Evolutionary conservation across 1,140 invertebrate genomes (phyloP), one percentile per base, ranked within the genome.

Genomic region (Drosophila ogumai): DNA sequence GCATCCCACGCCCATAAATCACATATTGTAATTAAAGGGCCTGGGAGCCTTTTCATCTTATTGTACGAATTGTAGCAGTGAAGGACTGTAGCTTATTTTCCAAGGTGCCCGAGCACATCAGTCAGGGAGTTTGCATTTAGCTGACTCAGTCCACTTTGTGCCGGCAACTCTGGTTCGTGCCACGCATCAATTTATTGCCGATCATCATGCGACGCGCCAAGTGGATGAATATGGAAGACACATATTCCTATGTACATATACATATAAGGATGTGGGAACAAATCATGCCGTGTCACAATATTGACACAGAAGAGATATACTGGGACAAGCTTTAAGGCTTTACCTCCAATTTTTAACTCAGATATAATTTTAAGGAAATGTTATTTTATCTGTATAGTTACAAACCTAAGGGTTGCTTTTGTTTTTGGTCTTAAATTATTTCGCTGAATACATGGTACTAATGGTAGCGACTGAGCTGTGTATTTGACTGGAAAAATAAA

Each of bases 251-350:
- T 9, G 19, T 2, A 22, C 22, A 22, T 10, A 47, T 17, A 22
- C 9, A 47, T 17, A 25, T 17, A 60, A 47, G 34, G 34, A 47
- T 59, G 22, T 40, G 40, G n/a, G 46, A 78, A 77, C 75, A 88
- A 88, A 87, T 87, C 67, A 81, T 81, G 46, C 71, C 58, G 38
- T 88, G 77, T 81, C 80, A 88, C 65, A 90, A 88, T 82, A 88
- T 88, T 88, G 80, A 88, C 80, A 52, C 50, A 59, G 41, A 66
- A 22, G 40, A 44, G 76, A 73, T 87, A 82, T 65, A 31, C 13
- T 15, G 15, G 1, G 13, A 19, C 32, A 36, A 57, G 15, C 36
- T 25, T 38, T 6, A 32, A 9, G 13, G 12, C 25, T 32, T 36
- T 6, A 9, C 15, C 4, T 5, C 7, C 32, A 6, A 19, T 17